phyloP scores from a whole-genome alignment of 2,888 invertebrate species.

The Drosophila paramelanica region DNA sequence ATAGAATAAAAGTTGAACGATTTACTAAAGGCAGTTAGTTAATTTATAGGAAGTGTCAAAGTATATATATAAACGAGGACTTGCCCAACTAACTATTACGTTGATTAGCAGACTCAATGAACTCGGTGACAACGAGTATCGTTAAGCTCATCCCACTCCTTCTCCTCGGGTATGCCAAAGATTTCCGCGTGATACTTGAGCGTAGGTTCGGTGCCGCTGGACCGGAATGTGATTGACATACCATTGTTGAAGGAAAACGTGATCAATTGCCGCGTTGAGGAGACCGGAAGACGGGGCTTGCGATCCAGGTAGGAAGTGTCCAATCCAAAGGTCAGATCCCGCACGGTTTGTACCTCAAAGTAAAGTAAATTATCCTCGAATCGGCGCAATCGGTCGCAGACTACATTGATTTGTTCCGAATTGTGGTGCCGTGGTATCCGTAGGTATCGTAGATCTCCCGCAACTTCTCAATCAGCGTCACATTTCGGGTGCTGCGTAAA shows the following conservation, averaged over 20 bases:
- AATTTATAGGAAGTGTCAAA: background rate
- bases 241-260: conserved; percentile 96
- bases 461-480: conserved; percentile 88
- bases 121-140: conserved; percentile 89
- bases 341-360: conserved; percentile 88
- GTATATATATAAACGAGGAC: background rate
- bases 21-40: background rate
- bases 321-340: conserved; percentile 94
- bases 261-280: conserved; percentile 92
- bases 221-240: conserved; percentile 93
- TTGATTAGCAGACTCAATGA: conserved; percentile 89
- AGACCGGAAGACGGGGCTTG: conserved; percentile 89
- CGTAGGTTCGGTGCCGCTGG: conserved; percentile 98
- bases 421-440: conserved; percentile 95
- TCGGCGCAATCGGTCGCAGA: conserved; percentile 93
- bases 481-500: conserved; percentile 87
- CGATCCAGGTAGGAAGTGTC: conserved; percentile 90
- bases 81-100: background rate
- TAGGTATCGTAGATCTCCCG: conserved; percentile 92
- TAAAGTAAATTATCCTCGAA: conserved; percentile 84
- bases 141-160: conserved; percentile 88
- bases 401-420: conserved; percentile 87
- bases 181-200: conserved; percentile 98
- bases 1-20: background rate
- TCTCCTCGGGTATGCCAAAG: conserved; percentile 88